Conservation (phyloP, 2,888 invertebrate genomes). For the Hydraecia micacea region DNA sequence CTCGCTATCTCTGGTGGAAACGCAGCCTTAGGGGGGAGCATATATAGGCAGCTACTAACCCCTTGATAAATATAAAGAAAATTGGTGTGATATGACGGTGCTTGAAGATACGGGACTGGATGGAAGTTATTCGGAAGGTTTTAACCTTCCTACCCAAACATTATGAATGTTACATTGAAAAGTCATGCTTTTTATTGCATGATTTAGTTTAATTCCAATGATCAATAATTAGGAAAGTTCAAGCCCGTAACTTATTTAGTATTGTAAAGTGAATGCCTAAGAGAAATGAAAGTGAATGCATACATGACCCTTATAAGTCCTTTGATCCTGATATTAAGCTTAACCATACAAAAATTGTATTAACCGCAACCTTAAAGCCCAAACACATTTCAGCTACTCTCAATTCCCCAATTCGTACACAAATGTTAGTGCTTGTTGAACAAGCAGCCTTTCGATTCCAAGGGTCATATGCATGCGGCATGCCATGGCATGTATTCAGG, state of each 20-base stretch:
- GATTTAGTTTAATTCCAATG: neutral
- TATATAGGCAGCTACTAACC: constrained; percentile 21
- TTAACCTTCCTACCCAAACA: neutral
- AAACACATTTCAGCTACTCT: neutral
- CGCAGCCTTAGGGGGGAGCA: neutral
- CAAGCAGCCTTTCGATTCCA: neutral
- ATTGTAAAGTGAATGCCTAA: constrained; percentile 28
- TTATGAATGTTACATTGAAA: constrained; percentile 24
- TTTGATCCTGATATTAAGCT: neutral
- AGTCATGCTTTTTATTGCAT: constrained; percentile 7
- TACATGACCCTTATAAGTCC: constrained; percentile 2
- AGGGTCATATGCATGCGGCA: constrained; percentile 32
- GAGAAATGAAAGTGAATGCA: constrained; percentile 20
- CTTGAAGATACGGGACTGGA: constrained; percentile 16
- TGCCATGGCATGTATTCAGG: neutral
- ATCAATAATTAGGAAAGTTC: neutral
- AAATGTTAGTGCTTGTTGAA: neutral
- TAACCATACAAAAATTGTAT: too few species aligned
- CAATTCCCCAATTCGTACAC: neutral
- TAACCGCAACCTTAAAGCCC: neutral
- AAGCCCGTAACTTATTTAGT: constrained; percentile 1
- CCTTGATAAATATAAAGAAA: neutral
- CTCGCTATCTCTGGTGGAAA: too few species aligned
- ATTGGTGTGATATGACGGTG: constrained; percentile 34
- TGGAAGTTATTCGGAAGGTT: neutral